These are phyloP conservation scores for Temnothorax unifasciatus DNA, from an alignment of 2,888 invertebrate genomes.

Conservation along the genomic window DNA sequence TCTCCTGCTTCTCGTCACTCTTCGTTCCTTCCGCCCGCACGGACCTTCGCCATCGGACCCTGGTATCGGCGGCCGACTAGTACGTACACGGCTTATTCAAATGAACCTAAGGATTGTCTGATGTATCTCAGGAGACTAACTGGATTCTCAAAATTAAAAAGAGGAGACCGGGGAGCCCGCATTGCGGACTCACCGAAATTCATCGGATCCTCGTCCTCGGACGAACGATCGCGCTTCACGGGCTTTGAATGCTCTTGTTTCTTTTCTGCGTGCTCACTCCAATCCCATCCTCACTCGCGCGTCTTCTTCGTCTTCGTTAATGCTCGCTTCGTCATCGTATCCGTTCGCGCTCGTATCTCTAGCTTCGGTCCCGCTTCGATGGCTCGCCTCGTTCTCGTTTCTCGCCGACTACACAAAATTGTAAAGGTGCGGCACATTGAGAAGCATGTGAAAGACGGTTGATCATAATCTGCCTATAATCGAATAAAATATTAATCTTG, in stretches of 20 bases:
- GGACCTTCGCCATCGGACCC: conserved; percentile 27
- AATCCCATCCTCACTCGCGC: conserved; percentile 44
- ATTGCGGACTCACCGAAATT: conserved; percentile 55
- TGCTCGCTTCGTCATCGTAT: conserved; percentile 69
- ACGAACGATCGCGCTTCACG: conserved; percentile 37
- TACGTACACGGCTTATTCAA: conserved; percentile 85
- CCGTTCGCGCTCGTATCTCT: conserved; percentile 62
- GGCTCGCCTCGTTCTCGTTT: conserved; percentile 29
- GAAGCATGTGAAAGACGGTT: conserved; percentile 18
- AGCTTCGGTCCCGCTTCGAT: conserved; percentile 50
- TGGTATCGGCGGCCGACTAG: conserved; percentile 71
- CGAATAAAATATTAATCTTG: neutral
- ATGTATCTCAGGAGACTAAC: conserved; percentile 82
- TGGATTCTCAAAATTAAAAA: conserved; percentile 84
- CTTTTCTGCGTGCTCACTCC: conserved; percentile 56
- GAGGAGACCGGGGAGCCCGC: conserved; percentile 66
- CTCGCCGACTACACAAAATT: conserved; percentile 51
- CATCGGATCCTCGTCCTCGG: neutral
- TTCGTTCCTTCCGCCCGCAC: conserved; percentile 52
- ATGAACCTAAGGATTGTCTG: conserved; percentile 82
- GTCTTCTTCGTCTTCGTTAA: conserved; percentile 45
- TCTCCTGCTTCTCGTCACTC: conserved; percentile 58
- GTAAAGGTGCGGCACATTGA: conserved; percentile 44
- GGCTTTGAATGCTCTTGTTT: conserved; percentile 52
- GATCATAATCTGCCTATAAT: neutral